A percentile compares a stretch with the other conserved stretches of the same genome.
Conservation (phyloP, 2,888 invertebrate genomes). For the Lithophane socia region DNA sequence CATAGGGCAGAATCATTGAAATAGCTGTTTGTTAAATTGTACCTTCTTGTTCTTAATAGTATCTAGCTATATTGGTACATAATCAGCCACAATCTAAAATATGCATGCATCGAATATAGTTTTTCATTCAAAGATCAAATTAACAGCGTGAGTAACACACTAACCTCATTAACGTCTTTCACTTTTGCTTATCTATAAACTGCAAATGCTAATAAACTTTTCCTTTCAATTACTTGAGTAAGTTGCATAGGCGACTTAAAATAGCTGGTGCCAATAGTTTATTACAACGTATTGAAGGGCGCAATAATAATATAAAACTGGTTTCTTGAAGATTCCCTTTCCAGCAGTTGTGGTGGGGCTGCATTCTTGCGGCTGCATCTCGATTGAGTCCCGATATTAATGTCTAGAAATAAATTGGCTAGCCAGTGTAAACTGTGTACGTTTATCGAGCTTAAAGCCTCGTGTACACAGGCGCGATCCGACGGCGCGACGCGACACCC, state of each 20-base stretch:
- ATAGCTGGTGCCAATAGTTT: conserved; percentile 50
- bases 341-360: conserved; percentile 77
- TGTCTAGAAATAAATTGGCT: conserved; percentile 78
- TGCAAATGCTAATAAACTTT: conserved; percentile 54
- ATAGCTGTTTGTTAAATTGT: background rate
- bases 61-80: background rate
- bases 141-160: background rate
- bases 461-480: too few species aligned
- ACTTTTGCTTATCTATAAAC: conserved; percentile 7
- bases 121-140: background rate
- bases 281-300: conserved; percentile 69
- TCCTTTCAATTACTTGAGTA: conserved; percentile 56
- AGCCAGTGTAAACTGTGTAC: conserved; percentile 44
- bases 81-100: background rate
- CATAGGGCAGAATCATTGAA: background rate
- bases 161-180: conserved; percentile 28
- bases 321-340: conserved; percentile 85
- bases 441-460: conserved; percentile 26
- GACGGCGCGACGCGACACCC: too few species aligned
- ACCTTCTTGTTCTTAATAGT: background rate
- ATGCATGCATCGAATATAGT: background rate
- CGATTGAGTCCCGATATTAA: conserved; percentile 80
- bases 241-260: conserved; percentile 26
- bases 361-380: conserved; percentile 80
- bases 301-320: conserved; percentile 74